phyloP scores from a whole-genome alignment of 1,140 invertebrate genomes.

The Penaeus japonicus region DNA sequence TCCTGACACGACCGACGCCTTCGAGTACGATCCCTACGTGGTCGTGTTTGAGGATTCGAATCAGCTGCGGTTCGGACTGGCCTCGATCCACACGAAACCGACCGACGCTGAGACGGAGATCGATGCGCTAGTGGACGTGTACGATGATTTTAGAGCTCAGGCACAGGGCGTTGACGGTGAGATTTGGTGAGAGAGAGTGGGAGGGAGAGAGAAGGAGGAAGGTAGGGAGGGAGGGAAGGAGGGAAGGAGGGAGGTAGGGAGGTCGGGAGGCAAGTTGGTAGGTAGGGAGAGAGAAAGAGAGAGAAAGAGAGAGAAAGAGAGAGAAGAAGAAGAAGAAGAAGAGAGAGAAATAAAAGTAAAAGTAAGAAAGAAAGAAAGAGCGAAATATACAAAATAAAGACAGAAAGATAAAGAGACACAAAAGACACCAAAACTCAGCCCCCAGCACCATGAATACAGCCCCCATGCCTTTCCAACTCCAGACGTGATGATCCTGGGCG shows the following conservation, averaged over 20 bases:
- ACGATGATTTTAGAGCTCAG: background rate
- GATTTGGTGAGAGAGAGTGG: too few relatives aligned
- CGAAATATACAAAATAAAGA: background rate
- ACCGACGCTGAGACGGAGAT: background rate
- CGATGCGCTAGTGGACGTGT: background rate
- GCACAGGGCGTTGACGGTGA: background rate
- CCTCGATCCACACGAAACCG: too few relatives aligned
- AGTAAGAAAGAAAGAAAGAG: background rate
- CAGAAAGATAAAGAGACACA: background rate
- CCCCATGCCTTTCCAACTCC: background rate
- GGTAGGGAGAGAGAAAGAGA: too few relatives aligned
- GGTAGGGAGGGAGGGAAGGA: too few relatives aligned
- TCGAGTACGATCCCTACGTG: too few relatives aligned
- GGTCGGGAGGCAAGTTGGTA: too few relatives aligned
- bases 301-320: background rate
- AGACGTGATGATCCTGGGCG: slow-evolving; percentile 64
- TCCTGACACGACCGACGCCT: too few relatives aligned
- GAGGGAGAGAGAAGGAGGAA: too few relatives aligned
- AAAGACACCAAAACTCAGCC: background rate
- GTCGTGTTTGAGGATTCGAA: too few relatives aligned
- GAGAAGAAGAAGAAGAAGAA: slow-evolving; percentile 59
- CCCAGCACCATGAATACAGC: too few relatives aligned
- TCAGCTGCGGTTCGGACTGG: too few relatives aligned
- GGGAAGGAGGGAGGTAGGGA: too few relatives aligned
- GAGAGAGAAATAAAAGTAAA: background rate